Evolutionary conservation across 2,113 vertebrate species (phyloP), one percentile per base, ranked within the genome.

Genomic region (Antidorcas marsupialis): DNA sequence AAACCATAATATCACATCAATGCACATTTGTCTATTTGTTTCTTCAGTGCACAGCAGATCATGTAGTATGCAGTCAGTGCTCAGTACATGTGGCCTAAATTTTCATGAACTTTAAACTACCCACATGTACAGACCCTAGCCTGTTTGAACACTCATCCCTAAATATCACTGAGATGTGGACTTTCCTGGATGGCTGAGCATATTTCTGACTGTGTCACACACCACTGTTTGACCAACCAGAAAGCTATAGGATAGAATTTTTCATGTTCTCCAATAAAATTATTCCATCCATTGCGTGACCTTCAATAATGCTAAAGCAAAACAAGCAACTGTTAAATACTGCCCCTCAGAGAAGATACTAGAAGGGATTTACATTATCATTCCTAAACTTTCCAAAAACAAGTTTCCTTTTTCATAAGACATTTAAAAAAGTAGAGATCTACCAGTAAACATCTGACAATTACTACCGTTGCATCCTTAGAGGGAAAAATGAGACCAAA

Each of bases 21-120:
- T 1, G n/a, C 17, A n/a, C 33, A 1, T 16, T 62, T 17, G 8
- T 13, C 0, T 43, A 10, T 53, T 36, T 47, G 52, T 7, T 15
- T 19, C 21, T 36, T 52, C 39, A 4, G 0, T 1, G 12, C 43
- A n/a, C 9, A 30, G 13, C 19, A 55, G 43, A 36, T 23, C 57
- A 28, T 2, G n/a, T 43, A 25, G 25, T 36, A 43, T 7, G 16
- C 10, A 39, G 21, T 57, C n/a, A 27, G 45, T 3, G 28, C 33
- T 53, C 64, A 13, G 8, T 14, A 12, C 19, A 23, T 1, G 45
- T 3, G 50, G 39, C 27, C 33, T 53, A 4, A 33, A 11, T 55
- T 53, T 64, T 30, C 19, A 16, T 10, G 21, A 55, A 4, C 67
- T 30, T 16, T 23, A 39, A 19, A 60, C 27, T 4, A 10, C 2